Conservation (phyloP, 2,113 vertebrate genomes). For the Crocuta crocuta region DNA sequence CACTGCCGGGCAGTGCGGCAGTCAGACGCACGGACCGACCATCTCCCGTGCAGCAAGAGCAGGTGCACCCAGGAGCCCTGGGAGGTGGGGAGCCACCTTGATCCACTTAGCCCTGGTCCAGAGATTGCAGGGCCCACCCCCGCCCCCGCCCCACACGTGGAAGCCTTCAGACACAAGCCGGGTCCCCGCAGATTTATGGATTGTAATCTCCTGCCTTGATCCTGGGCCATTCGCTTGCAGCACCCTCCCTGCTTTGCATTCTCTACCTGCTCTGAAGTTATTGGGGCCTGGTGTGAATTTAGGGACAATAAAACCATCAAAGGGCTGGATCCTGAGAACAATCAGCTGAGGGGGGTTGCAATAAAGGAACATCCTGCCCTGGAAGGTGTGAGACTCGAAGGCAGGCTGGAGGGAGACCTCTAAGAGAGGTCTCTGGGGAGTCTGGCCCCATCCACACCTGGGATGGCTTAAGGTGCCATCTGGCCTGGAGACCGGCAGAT, state of each 20-base stretch:
- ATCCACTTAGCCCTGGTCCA: neutral
- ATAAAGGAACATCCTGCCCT: conserved; percentile 70
- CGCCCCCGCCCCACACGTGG: conserved; percentile 14
- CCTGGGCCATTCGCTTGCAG: neutral
- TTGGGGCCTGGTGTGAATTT: conserved; percentile 80
- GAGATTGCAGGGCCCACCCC: neutral
- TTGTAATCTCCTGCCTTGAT: conserved; percentile 65
- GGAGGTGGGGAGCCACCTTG: conserved; percentile 8
- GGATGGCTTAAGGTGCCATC: conserved; percentile 58
- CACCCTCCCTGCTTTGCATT: neutral
- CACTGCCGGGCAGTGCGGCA: neutral
- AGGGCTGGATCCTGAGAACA: conserved; percentile 69
- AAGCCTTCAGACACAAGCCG: conserved; percentile 48
- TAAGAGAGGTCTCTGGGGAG: neutral
- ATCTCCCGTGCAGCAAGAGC: fast-evolving
- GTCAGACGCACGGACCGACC: fast-evolving
- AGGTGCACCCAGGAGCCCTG: neutral
- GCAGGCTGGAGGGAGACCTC: neutral
- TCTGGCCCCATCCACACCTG: conserved; percentile 3
- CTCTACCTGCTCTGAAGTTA: conserved; percentile 77
- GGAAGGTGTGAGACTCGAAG: conserved; percentile 72
- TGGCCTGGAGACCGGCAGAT: neutral
- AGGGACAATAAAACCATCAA: conserved; percentile 82
- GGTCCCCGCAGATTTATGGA: conserved; percentile 9
- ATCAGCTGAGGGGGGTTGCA: conserved; percentile 53